Percentiles rank a stretch among this genome's conserved stretches.
These are phyloP conservation scores for Toxotes lorentzi DNA, from an alignment of 2,797 vertebrate genomes.

Conservation along the genomic window DNA sequence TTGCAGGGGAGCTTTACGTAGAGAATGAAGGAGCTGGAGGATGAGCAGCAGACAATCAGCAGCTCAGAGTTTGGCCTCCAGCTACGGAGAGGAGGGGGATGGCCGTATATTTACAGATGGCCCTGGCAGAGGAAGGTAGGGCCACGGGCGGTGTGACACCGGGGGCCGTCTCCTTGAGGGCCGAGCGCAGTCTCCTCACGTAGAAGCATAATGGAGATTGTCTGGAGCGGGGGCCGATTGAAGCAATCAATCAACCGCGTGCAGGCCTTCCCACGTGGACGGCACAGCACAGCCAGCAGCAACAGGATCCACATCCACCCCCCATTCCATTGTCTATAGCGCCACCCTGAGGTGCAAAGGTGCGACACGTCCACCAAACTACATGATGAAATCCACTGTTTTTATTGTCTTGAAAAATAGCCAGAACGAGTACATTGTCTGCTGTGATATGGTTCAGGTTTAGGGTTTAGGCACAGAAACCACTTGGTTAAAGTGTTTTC, in stretches of 20 bases:
- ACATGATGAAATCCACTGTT: too few species aligned
- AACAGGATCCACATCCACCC: too few species aligned
- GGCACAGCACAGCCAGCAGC: conserved; percentile 24
- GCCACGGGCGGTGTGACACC: not conserved
- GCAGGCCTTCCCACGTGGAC: conserved; percentile 42
- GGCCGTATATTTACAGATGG: conserved; percentile 48
- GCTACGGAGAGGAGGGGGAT: not conserved
- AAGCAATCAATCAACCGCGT: conserved; percentile 75
- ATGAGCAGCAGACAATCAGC: not conserved
- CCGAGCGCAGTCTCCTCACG: conserved; percentile 70
- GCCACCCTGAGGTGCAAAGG: too few species aligned
- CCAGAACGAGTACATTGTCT: too few species aligned
- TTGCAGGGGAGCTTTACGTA: too few species aligned
- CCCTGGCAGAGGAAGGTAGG: conserved; percentile 42
- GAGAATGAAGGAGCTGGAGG: not conserved
- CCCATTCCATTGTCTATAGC: too few species aligned
- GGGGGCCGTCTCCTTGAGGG: conserved; percentile 13
- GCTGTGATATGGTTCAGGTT: too few species aligned
- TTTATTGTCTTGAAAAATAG: too few species aligned
- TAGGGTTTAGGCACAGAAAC: too few species aligned
- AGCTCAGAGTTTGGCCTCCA: conserved; percentile 11
- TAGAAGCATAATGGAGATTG: conserved; percentile 68
- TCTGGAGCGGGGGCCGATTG: conserved; percentile 61
- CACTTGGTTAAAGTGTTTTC: too few species aligned
- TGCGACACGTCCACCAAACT: too few species aligned